Evolutionary conservation across 2,113 vertebrate species (phyloP), one percentile per base, ranked within the genome.

Genomic region (Ceratotherium simum): DNA sequence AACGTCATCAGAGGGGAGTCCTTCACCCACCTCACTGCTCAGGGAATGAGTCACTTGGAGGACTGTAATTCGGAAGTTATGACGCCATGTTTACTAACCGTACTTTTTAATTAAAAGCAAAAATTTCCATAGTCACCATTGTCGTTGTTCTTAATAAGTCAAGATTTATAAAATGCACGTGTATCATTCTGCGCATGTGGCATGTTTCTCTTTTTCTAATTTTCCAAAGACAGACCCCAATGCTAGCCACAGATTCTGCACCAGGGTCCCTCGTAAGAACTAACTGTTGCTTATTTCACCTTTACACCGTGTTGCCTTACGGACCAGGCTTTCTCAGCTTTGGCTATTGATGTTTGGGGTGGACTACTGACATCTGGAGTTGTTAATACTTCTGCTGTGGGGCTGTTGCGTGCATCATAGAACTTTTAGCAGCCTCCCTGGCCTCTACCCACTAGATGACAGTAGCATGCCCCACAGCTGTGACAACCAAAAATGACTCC

Each of bases 41-140:
- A 64, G 95, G 80, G 92, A 6, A 87, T 2, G 67, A 93, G 88
- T 72, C 73, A 33, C 92, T n/a, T 0, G 0, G 31, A 39, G 64
- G 48, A 8, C 96, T 62, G 87, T 51, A 76, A 54, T 25, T 76
- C 81, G 33, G 85, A 81, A 95, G 95, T 91, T 69, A 16, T 51
- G 60, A 89, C 0, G 18, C 84, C 12, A 27, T 20, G 83, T 94
- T 96, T 92, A 96, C 96, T 14, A 95, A 91, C 76, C 83, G 90
- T 72, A 92, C 95, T 92, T 98, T 58, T 94, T 90, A 54, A 81
- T 95, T 89, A 96, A 95, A 91, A 85, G 54, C 36, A 5, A 0
- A 78, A 87, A 93, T 48, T 58, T 95, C 97, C 84, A 10, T 39
- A 58, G n/a, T 23, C 14, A 0, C 4, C 5, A 6, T 0, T 5